Conservation (phyloP, 2,113 vertebrate species). For the Peromyscus polionotus region DNA sequence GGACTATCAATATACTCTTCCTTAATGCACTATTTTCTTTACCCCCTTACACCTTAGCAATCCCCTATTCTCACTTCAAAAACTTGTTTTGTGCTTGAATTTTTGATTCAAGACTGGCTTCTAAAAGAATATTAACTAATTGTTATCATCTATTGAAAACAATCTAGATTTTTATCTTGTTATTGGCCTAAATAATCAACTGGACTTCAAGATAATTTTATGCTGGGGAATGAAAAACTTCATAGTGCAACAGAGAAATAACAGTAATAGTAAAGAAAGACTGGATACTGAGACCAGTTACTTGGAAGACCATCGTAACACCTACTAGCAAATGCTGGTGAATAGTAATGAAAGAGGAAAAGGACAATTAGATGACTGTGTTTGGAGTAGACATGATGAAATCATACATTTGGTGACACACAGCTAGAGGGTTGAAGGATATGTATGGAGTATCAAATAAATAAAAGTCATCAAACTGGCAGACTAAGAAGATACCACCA, state of each 20-base stretch:
- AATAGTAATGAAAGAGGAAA: not conserved
- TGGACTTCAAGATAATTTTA: not conserved
- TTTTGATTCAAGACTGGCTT: not conserved
- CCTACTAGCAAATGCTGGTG: not conserved
- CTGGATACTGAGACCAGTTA: not conserved
- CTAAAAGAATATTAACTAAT: not conserved
- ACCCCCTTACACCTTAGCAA: not conserved
- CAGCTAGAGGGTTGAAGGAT: not conserved
- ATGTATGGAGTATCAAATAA: not conserved
- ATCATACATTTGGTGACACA: not conserved
- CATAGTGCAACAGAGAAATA: not conserved
- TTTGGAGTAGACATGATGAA: not conserved
- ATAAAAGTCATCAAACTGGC: not conserved
- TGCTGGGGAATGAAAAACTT: not conserved
- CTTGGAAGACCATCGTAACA: not conserved
- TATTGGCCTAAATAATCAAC: not conserved
- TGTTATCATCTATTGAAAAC: not conserved
- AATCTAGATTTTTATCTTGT: not conserved
- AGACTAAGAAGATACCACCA: not conserved
- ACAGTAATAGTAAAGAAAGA: not conserved
- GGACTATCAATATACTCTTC: not conserved
- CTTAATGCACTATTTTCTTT: not conserved
- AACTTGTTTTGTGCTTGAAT: not conserved
- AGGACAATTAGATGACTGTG: not conserved
- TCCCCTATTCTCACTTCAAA: not conserved